Base-by-base conservation (phyloP, 92 coral and sea anemone genomes). In the Scolanthus callimorphus region DNA sequence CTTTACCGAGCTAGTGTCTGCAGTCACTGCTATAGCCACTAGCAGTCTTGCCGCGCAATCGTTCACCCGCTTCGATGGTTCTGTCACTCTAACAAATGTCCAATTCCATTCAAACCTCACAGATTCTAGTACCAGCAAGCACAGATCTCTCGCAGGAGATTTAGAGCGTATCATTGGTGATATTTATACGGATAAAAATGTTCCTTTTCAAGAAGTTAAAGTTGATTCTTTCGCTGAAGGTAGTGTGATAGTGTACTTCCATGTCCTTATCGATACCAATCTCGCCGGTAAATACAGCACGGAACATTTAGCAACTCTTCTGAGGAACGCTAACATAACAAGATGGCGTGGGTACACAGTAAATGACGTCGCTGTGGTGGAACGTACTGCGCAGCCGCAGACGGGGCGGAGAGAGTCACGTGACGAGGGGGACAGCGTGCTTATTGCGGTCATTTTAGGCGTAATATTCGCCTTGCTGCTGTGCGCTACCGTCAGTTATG, bases 201-300 rank as follows among this genome's bases (percentile, higher is more conserved):
- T 51, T 23, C n/a, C 46, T 27, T 19, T 49, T 23, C 12, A 65
- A 28, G 56, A 63, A 13, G 65, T 57, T 12, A 47, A 49, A 20
- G 85, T 78, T 20, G 58, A 63, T 2, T 39, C 57, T 3, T 78
- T 78, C 39, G 22, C 29, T 20, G 58, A 78, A 39, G 85, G 85
- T 39, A 78, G 85, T 27, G 62, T 78, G 9, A 29, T 71, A 11
- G 74, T 56, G 39, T 37, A 20, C 43, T 28, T 73, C 27, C 22
- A 39, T 21, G 70, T 71, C 20, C 20, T 20, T 22, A 34, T 60
- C 24, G 34, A 34, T 26, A 25, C 81, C 11, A 12, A 30, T 17
- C 27, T 28, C 27, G 51, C 11, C 15, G 66, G 53, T 17, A 23
- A 50, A 0, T 48, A 51, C 11, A 53, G 62, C 10, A 4, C 52